Evolutionary conservation across 2,113 vertebrate species (phyloP), one percentile per base, ranked within the genome.

Genomic region (Hylia prasina): DNA sequence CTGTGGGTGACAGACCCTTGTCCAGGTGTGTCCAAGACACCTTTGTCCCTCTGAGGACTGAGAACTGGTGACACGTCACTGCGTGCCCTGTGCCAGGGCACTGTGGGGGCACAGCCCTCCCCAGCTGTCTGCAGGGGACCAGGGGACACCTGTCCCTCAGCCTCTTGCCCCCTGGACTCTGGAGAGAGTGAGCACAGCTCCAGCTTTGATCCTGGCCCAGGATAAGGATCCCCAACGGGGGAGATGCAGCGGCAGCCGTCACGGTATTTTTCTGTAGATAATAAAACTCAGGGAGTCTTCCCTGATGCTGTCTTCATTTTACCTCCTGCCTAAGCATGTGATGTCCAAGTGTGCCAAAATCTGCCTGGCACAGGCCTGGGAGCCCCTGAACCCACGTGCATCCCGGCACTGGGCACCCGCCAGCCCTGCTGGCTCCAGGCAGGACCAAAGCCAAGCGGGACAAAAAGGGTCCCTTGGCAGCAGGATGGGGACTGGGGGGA

Each of bases 261-360:
- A 3, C 1, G 2, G 12, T 22, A 8, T 45, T 63, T 58, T 65
- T 57, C 54, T 47, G 39, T 37, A 72, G 47, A 40, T 12, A 97
- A 96, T 97, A 97, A 97, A 97, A 15, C 56, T 37, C 80, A 30
- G 83, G 80, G 72, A 81, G 5, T 5, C 71, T 54, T n/a, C 53
- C 35, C 47, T 60, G 15, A 10, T 33, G 56, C 69, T 15, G 53
- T 53, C 76, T 94, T 66, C 28, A 1, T 87, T 87, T 58, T 14
- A 47, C 60, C 80, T 82, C 71, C 80, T 21, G 57, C n/a, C 73
- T 15, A 8, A 76, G 23, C 1, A 2, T 21, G 40, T 72, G 61
- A 56, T 65, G 78, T 23, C 71, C 66, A 9, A 48, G 48, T 0
- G n/a, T 73, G 79, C 92, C 82, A 53, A 80, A 57, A 16, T 0